These are phyloP conservation scores for Phyllostomus discolor DNA, from an alignment of 2,113 vertebrate genomes.

Conservation along the genomic window DNA sequence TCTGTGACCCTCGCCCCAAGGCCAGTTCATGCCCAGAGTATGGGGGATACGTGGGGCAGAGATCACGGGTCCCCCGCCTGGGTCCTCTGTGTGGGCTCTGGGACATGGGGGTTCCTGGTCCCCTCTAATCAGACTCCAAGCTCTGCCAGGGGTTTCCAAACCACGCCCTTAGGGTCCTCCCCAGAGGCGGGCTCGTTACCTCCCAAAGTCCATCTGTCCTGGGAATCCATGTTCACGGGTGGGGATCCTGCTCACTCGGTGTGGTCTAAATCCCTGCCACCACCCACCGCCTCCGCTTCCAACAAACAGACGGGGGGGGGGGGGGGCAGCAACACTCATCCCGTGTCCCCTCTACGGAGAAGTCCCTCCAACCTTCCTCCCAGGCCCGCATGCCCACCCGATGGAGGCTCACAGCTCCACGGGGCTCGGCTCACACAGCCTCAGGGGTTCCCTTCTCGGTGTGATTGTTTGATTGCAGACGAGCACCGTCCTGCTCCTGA, in stretches of 20 bases:
- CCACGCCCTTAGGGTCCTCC: constrained; percentile 31
- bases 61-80: accelerated
- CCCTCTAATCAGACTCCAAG: neutral
- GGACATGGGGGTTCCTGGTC: neutral
- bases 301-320: neutral
- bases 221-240: neutral
- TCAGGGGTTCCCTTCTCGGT: neutral
- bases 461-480: neutral
- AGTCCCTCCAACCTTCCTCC: neutral
- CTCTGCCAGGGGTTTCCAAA: constrained; percentile 10
- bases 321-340: neutral
- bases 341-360: neutral
- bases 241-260: neutral
- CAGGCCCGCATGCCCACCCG: neutral
- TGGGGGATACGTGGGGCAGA: neutral
- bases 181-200: neutral
- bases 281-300: neutral
- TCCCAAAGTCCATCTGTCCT: neutral
- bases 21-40: neutral
- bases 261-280: neutral
- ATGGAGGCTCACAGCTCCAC: neutral
- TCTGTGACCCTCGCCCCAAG: neutral
- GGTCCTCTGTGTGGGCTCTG: neutral
- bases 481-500: accelerated
- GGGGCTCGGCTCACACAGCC: neutral